Conservation (phyloP, 2,113 vertebrate species). For the Pterocles gutturalis region DNA sequence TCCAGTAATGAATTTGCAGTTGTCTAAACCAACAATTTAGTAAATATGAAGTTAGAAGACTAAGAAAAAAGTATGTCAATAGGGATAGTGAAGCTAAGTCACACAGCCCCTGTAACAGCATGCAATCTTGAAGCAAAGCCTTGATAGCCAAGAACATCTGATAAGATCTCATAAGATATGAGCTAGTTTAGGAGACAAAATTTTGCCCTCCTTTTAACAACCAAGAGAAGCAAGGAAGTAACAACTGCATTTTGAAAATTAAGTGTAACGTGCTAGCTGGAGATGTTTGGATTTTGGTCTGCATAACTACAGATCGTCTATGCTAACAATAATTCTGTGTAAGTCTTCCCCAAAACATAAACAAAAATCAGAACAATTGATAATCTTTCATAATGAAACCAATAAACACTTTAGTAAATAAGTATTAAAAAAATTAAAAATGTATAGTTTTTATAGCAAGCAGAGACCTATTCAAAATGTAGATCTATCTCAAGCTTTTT, state of each 20-base stretch:
- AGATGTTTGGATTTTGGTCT: not conserved
- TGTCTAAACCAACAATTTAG: not conserved
- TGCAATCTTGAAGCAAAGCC: not conserved
- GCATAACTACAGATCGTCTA: not conserved
- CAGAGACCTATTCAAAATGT: not conserved
- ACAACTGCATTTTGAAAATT: not conserved
- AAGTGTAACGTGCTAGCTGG: not conserved
- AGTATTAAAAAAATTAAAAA: not conserved
- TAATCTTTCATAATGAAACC: not conserved
- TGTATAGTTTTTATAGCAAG: not conserved
- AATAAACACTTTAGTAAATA: not conserved
- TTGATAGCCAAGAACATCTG: not conserved
- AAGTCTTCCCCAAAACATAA: not conserved
- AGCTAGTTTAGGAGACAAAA: not conserved
- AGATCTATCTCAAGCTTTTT: not conserved
- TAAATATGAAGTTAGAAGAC: not conserved
- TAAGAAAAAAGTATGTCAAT: too few species aligned
- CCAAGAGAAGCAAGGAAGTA: not conserved
- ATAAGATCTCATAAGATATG: too few species aligned
- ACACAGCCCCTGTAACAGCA: not conserved
- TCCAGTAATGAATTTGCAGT: not conserved
- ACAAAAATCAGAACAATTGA: not conserved
- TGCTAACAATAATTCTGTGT: not conserved
- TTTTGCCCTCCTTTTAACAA: not conserved
- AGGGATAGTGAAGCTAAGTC: fast-evolving